Evolutionary conservation across 2,113 vertebrate species (phyloP).

Genomic region (Hemicordylus capensis): DNA sequence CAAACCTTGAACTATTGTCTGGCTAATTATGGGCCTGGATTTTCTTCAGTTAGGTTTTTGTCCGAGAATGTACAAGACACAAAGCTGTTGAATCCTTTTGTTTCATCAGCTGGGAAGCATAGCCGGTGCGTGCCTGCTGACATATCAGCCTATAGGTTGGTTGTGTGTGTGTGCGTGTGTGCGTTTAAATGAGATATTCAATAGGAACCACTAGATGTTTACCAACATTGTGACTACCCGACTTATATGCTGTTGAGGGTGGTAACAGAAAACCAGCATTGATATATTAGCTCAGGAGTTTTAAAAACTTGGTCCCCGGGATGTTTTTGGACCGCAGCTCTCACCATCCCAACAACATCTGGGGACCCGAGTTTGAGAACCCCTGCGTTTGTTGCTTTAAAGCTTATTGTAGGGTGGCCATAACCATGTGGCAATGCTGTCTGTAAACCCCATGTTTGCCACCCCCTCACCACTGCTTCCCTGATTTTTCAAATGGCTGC

Average conservation of each 20-base stretch:
- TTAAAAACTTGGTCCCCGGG: background rate
- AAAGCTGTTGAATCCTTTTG: background rate
- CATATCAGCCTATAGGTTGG: background rate
- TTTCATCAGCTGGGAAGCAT: background rate
- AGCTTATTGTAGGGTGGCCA: background rate
- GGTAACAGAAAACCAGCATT: background rate
- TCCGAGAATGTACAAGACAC: background rate
- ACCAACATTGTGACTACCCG: background rate
- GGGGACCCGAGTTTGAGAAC: too few relatives aligned
- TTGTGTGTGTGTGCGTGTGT: background rate
- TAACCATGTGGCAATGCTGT: background rate
- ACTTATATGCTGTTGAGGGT: background rate
- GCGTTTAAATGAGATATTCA: background rate
- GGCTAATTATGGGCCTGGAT: rapidly evolving
- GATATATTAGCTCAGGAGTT: background rate
- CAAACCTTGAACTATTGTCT: background rate
- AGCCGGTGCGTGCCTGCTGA: too few relatives aligned
- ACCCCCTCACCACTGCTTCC: background rate
- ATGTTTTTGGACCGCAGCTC: too few relatives aligned
- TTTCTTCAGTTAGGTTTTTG: background rate
- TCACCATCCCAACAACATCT: too few relatives aligned
- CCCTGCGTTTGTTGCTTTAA: too few relatives aligned
- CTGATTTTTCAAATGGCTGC: background rate
- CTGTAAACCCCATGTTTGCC: background rate
- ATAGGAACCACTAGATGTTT: rapidly evolving